A percentile compares a stretch with the other conserved stretches of the same genome.
phyloP scores from a whole-genome alignment of 2,113 vertebrate species.

The Centrocercus urophasianus region DNA sequence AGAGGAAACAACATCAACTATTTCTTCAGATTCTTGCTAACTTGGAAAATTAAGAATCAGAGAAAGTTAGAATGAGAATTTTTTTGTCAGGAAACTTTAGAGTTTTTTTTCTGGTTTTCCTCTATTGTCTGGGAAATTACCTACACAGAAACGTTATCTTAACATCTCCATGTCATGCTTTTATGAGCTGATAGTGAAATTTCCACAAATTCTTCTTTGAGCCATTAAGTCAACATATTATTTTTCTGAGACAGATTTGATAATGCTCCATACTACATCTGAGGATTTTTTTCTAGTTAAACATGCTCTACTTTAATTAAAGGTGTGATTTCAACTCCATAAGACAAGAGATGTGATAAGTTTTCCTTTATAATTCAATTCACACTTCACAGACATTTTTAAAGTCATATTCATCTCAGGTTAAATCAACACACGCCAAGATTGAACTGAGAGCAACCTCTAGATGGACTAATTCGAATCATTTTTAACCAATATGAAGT shows the following conservation, averaged over 20 bases:
- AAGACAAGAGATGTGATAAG: not conserved
- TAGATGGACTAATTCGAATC: not conserved
- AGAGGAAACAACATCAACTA: not conserved
- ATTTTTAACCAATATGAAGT: not conserved
- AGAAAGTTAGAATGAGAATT: not conserved
- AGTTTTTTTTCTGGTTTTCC: not conserved
- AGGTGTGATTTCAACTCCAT: conserved; percentile 2
- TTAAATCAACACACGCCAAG: not conserved
- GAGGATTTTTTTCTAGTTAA: not conserved
- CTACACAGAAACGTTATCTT: not conserved
- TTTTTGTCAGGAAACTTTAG: not conserved
- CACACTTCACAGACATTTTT: not conserved
- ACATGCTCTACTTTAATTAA: conserved; percentile 6
- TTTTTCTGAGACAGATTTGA: not conserved
- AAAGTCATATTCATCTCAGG: not conserved
- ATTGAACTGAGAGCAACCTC: not conserved
- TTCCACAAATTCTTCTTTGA: not conserved
- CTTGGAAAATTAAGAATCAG: not conserved
- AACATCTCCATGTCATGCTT: not conserved
- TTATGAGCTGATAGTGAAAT: not conserved
- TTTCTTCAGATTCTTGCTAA: not conserved
- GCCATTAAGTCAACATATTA: not conserved
- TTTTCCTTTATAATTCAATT: not conserved
- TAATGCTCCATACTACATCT: not conserved
- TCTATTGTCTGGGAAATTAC: not conserved